Evolutionary conservation across 2,113 vertebrate genomes (phyloP).

Genomic region (Puntigrus tetrazona): DNA sequence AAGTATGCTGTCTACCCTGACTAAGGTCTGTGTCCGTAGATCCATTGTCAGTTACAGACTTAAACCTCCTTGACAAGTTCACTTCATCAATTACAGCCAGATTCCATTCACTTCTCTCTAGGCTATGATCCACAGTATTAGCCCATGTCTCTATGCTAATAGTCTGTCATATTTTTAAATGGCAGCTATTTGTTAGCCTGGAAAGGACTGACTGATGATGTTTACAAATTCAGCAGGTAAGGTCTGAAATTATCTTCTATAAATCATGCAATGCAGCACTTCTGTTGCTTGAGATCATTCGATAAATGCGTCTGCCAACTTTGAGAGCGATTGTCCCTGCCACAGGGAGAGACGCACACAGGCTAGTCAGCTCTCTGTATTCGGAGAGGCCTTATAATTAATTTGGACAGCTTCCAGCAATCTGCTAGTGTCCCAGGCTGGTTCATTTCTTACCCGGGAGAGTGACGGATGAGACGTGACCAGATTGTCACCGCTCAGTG

Average conservation of each 20-base stretch:
- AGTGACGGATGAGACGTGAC: conserved; percentile 48
- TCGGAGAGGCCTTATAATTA: conserved; percentile 70
- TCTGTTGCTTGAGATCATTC: conserved; percentile 56
- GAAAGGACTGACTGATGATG: conserved; percentile 70
- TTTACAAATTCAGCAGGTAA: conserved; percentile 74
- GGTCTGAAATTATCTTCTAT: conserved; percentile 67
- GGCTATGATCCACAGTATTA: conserved; percentile 71
- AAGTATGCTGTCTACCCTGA: background rate
- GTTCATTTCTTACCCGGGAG: conserved; percentile 61
- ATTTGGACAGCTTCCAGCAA: conserved; percentile 70
- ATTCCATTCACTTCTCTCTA: conserved; percentile 50
- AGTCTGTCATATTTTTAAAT: conserved; percentile 70
- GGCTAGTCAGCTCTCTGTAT: conserved; percentile 55
- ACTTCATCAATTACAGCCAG: conserved; percentile 26
- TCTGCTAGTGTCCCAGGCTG: conserved; percentile 57
- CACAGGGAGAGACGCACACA: conserved; percentile 46
- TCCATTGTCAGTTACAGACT: conserved; percentile 50
- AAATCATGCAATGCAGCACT: conserved; percentile 67
- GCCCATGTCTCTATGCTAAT: conserved; percentile 67
- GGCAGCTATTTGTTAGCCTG: conserved; percentile 64
- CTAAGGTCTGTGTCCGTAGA: conserved; percentile 55
- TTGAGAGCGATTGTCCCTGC: conserved; percentile 56
- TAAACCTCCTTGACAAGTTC: conserved; percentile 40
- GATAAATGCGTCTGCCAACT: conserved; percentile 55
- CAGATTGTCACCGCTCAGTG: conserved; percentile 61